Percentiles rank a stretch among this genome's conserved stretches.
Evolutionary conservation across 2,113 vertebrate genomes (phyloP).

Genomic region (Murina feae): DNA sequence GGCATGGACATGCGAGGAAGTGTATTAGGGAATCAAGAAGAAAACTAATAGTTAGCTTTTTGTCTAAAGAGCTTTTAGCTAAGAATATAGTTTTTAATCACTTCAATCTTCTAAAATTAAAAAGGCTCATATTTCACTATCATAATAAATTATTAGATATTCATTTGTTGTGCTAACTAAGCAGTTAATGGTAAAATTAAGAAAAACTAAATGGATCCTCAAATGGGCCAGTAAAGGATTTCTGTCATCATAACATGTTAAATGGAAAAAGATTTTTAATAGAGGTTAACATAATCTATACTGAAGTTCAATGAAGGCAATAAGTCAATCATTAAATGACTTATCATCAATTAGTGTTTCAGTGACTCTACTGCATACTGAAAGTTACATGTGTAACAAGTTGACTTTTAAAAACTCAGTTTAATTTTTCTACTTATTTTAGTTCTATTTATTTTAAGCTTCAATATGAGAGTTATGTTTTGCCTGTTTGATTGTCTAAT

Average conservation of each 20-base stretch:
- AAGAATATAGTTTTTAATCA: background rate
- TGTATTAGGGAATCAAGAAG: background rate
- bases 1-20: background rate
- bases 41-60: background rate
- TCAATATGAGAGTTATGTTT: background rate
- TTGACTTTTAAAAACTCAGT: background rate
- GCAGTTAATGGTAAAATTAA: background rate
- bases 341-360: background rate
- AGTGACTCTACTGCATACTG: background rate
- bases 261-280: background rate
- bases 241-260: constrained; percentile 31
- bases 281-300: background rate
- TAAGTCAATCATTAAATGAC: background rate
- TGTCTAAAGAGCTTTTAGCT: background rate
- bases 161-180: background rate
- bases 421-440: background rate
- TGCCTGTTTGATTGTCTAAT: background rate
- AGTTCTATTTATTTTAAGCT: background rate
- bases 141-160: background rate
- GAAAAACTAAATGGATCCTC: background rate
- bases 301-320: background rate
- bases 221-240: background rate
- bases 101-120: background rate
- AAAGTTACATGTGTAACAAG: background rate
- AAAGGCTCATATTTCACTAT: background rate